Base-by-base conservation (phyloP, 2,888 invertebrate species). In the Gortyna flavago region DNA sequence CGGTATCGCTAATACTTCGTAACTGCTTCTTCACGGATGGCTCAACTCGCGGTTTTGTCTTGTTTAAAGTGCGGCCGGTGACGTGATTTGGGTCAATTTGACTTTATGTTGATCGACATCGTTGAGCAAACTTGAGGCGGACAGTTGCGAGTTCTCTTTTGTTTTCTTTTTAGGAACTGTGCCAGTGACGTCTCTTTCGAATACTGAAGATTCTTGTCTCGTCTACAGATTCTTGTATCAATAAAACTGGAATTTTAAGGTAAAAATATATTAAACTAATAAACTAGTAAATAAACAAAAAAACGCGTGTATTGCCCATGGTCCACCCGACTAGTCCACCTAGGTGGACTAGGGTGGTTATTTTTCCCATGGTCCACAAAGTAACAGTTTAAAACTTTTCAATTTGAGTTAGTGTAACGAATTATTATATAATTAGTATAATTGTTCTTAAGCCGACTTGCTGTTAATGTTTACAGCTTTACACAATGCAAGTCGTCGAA, bases 1-100 rank as follows among this genome's bases (percentile, higher is more conserved):
- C 21, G 35, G 73, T 61, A 51, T 9, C 78, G 69, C 81, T 87
- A 85, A 86, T 82, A 88, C 75, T 66, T 77, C 72, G 83, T 85
- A 87, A 87, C 85, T 83, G 87, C 83, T 85, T 70, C 80, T 84
- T 86, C 86, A 85, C 83, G 88, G 82, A 75, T 80, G 84, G 85
- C 81, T 80, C 80, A 85, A 84, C 84, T 86, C 88, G 90, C 75
- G 90, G 90, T 87, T 87, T 86, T 89, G 90, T 89, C 79, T 68
- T 87, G 87, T 87, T 86, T 84, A 87, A 83, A 85, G 82, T 80
- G 86, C 66, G 85, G 74, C 70, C 77, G 83, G 44, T 85, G 83
- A 88, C 84, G 85, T 88, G 90, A 90, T 90, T 88, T 84, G 84
- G 87, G 88, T 87, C 80, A 67, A 71, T 83, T 79, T 83, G 88